phyloP scores from a whole-genome alignment of 2,888 invertebrate genomes.

The Epinotia bilunana region DNA sequence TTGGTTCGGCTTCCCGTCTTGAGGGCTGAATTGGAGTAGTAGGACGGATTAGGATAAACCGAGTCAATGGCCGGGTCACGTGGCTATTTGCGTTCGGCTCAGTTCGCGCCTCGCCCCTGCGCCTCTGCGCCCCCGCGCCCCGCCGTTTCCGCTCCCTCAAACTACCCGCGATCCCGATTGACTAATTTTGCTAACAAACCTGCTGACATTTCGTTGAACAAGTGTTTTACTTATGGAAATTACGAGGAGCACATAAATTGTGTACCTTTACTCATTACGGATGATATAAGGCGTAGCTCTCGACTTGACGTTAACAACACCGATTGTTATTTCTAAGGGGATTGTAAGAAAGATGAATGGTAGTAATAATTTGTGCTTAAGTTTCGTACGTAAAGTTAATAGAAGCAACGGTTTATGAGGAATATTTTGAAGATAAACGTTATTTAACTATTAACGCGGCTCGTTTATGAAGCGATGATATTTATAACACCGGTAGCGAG shows the following conservation, averaged over 20 bases:
- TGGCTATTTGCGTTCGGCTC: slow-evolving; percentile 79
- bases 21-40: slow-evolving; percentile 80
- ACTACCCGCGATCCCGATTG: slow-evolving; percentile 70
- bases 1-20: slow-evolving; percentile 56
- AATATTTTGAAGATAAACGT: slow-evolving; percentile 56
- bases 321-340: slow-evolving; percentile 24
- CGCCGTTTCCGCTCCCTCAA: slow-evolving; percentile 66
- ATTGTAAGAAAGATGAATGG: slow-evolving; percentile 25
- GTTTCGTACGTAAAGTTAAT: slow-evolving; percentile 17
- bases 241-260: slow-evolving; percentile 1
- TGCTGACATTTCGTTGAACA: slow-evolving; percentile 62
- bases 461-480: slow-evolving; percentile 64
- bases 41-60: slow-evolving; percentile 83
- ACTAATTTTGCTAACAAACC: slow-evolving; percentile 75
- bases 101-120: slow-evolving; percentile 59
- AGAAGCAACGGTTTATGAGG: slow-evolving; percentile 42
- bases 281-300: slow-evolving; percentile 2
- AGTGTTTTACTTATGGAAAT: slow-evolving; percentile 50
- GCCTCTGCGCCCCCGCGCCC: slow-evolving; percentile 54
- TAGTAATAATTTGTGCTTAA: slow-evolving; percentile 26
- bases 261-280: slow-evolving; percentile 1
- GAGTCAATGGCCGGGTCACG: slow-evolving; percentile 84
- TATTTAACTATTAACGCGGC: slow-evolving; percentile 70
- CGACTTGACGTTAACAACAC: slow-evolving; percentile 2
- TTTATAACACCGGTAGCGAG: slow-evolving; percentile 56